phyloP scores from a whole-genome alignment of 1,140 invertebrate genomes.

The Drosophila pruinosa region DNA sequence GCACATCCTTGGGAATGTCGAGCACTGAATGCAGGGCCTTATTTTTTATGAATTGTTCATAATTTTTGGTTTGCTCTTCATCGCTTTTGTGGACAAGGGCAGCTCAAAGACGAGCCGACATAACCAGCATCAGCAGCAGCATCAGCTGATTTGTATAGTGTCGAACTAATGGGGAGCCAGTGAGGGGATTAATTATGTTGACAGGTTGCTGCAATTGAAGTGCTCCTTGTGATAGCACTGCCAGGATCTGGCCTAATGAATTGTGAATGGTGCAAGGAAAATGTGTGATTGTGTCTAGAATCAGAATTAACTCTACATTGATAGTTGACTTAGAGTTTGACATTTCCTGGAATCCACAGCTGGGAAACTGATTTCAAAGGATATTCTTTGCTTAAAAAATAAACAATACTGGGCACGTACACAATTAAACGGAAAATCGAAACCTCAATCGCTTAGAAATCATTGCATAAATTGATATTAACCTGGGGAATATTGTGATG shows the following conservation, averaged over 20 bases:
- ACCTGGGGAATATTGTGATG: conserved; percentile 21
- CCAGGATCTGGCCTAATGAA: conserved; percentile 18
- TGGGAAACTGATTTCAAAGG: conserved; percentile 10
- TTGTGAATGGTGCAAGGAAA: neutral
- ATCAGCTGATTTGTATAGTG: conserved; percentile 64
- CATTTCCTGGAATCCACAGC: conserved; percentile 28
- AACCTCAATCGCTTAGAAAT: neutral
- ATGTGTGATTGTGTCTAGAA: conserved; percentile 38
- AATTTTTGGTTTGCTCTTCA: conserved; percentile 46
- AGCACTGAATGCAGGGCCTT: conserved; percentile 46
- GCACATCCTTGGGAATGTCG: conserved; percentile 73
- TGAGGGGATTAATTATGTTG: conserved; percentile 73
- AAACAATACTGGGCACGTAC: conserved; percentile 23
- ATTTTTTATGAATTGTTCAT: conserved; percentile 74
- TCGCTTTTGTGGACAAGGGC: conserved; percentile 33
- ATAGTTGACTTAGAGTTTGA: conserved; percentile 9
- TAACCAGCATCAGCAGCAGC: conserved; percentile 13
- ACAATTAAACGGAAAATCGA: conserved; percentile 23
- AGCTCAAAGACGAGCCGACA: conserved; percentile 49
- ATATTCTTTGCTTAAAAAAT: no score
- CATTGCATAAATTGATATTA: conserved; percentile 57
- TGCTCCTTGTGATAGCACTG: conserved; percentile 11
- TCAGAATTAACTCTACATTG: conserved; percentile 47
- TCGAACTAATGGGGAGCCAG: conserved; percentile 5
- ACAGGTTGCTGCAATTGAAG: conserved; percentile 65